Percentiles rank a stretch among this genome's conserved stretches.
phyloP scores from a whole-genome alignment of 2,113 vertebrate species.

The Origma solitaria region DNA sequence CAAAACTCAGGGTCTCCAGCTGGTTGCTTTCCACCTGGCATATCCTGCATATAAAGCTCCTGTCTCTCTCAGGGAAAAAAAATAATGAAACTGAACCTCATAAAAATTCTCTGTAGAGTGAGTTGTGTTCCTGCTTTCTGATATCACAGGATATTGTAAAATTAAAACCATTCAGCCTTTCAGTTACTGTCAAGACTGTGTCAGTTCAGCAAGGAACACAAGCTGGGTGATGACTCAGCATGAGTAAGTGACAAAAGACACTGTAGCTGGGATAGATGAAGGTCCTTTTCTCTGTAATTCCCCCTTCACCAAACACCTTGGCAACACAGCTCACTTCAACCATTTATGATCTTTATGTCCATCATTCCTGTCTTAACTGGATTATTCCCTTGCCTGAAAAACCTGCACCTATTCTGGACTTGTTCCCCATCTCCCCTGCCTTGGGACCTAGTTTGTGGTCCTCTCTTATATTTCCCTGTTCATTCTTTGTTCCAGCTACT shows the following conservation, averaged over 20 bases:
- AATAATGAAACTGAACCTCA: not conserved
- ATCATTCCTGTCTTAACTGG: not conserved
- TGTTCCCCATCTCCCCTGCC: not conserved
- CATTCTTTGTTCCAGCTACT: not conserved
- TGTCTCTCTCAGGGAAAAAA: not conserved
- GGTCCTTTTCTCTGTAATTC: not conserved
- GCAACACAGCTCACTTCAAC: not conserved
- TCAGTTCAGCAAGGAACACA: not conserved
- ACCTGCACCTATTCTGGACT: not conserved
- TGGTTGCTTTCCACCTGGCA: not conserved
- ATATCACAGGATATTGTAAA: not conserved
- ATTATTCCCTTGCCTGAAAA: not conserved
- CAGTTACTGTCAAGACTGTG: not conserved
- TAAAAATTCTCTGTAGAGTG: not conserved
- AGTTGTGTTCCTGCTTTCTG: not conserved
- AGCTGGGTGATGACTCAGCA: not conserved
- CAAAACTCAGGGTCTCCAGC: not conserved
- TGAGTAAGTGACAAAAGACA: not conserved
- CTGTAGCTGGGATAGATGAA: not conserved
- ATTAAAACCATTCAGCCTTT: not conserved
- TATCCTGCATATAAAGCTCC: not conserved
- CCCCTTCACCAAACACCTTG: not conserved
- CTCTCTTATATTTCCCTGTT: not conserved
- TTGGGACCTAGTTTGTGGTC: not conserved
- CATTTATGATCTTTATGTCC: rapidly evolving